Base-by-base conservation (phyloP, 2,888 invertebrate genomes). In the Beris morrisii region DNA sequence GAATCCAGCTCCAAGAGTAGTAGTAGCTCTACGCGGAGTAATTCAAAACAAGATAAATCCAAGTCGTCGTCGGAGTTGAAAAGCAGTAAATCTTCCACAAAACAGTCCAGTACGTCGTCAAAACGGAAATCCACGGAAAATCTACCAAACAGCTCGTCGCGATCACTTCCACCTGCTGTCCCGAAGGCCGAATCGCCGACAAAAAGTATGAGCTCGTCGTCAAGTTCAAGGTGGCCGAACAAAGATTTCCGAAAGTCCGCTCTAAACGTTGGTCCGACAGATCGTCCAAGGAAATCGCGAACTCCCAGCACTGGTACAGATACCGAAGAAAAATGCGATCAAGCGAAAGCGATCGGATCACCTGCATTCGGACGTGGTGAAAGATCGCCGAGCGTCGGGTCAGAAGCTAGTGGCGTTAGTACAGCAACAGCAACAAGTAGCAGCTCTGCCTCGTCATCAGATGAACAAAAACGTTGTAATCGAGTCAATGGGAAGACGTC, bases 221-320 rank as follows among this genome's bases (percentile, higher is more conserved):
- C 77, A 55, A 82, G 82, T 7, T 67, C 70, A 44, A 84, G 83
- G 65, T 75, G 76, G 72, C 83, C 86, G 28, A 90, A 90, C 76
- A 90, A 90, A 78, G 89, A 89, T 75, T 89, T 88, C 72, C 82
- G 90, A 44, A 90, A 91, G 76, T 90, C 90, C 0, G 86, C 87
- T 0, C 76, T 90, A 12, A 91, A 90, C 77, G 88, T 89, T 81
- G 84, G 83, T 53, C 81, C 83, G 32, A 77, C 79, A 0, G 81
- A 81, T 65, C 73, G 79, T 0, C 77, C 79, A 0, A 72, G 79
- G 1, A 80, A 80, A 67, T 79, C 78, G 65, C 79, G 78, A 65
- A 81, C 82, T 0, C 78, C 81, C 3, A 79, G 79, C 69, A 78
- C 77, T 9, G 77, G 79, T 0, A 78, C 75, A 0, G 79, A 79